These are phyloP conservation scores for Gavialis gangeticus DNA, from an alignment of 2,113 vertebrate species.

Conservation along the genomic window DNA sequence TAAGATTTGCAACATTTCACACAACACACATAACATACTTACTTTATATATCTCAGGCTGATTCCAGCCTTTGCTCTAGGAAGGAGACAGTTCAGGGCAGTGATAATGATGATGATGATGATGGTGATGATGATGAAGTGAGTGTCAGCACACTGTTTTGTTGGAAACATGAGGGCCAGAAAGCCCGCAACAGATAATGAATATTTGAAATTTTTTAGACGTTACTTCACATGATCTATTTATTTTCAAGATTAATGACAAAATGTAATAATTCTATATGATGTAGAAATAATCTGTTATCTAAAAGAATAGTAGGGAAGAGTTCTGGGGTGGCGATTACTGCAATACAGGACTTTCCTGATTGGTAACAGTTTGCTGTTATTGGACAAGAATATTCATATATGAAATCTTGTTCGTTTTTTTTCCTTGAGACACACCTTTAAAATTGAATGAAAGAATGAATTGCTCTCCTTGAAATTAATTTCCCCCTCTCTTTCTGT, in stretches of 20 bases:
- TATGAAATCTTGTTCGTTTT: too few relatives aligned
- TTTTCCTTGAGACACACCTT: too few relatives aligned
- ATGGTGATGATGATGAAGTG: too few relatives aligned
- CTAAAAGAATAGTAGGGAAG: neutral
- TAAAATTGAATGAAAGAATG: neutral
- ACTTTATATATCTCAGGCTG: neutral
- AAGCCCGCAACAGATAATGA: neutral
- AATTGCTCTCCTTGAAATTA: neutral
- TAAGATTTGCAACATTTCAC: neutral
- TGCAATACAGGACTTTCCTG: neutral
- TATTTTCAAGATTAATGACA: neutral
- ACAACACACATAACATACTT: neutral
- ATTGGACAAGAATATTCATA: neutral
- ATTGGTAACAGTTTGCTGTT: neutral
- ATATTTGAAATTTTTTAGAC: neutral
- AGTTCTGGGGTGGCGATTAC: neutral
- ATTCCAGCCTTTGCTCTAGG: neutral
- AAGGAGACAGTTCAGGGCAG: too few relatives aligned
- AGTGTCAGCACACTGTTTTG: too few relatives aligned
- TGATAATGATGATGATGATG: too few relatives aligned
- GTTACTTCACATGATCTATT: neutral
- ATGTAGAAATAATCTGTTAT: neutral
- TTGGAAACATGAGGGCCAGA: neutral
- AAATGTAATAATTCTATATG: neutral
- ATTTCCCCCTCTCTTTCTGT: neutral